phyloP scores from a whole-genome alignment of 2,113 vertebrate genomes.

The Siniperca knerii region DNA sequence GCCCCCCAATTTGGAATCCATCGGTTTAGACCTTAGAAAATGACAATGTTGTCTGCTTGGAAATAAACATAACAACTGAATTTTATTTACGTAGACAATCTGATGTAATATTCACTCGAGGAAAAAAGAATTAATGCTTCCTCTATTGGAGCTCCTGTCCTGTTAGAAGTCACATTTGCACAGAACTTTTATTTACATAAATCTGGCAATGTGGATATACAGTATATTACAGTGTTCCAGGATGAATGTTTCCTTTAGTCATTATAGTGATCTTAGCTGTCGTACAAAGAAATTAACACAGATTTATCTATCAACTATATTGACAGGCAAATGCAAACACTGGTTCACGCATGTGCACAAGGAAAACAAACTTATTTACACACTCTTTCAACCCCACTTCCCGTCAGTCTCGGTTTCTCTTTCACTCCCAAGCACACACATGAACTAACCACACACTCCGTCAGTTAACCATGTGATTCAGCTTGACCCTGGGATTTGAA shows the following conservation, averaged over 20 bases:
- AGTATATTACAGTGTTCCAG: background rate
- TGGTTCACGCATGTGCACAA: background rate
- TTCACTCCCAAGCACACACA: background rate
- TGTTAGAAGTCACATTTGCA: background rate
- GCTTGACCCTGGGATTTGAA: constrained; percentile 59
- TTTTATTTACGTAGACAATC: background rate
- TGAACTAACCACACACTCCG: background rate
- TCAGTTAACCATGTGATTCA: background rate
- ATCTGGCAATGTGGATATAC: background rate
- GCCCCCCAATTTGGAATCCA: background rate
- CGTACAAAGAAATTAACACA: background rate
- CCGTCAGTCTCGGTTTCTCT: background rate
- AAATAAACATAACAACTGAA: background rate
- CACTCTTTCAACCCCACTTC: background rate
- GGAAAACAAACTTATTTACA: constrained; percentile 1
- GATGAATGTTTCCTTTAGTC: background rate
- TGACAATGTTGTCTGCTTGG: background rate
- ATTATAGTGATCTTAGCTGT: background rate
- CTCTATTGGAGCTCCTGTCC: background rate
- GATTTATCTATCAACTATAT: background rate
- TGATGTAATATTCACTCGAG: background rate
- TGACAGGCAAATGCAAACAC: constrained; percentile 6
- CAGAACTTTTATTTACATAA: background rate
- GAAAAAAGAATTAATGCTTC: background rate
- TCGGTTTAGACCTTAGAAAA: background rate